Percentiles rank a stretch among this genome's conserved stretches.
Conservation (phyloP, 2,113 vertebrate genomes). For the Montifringilla adamsi region DNA sequence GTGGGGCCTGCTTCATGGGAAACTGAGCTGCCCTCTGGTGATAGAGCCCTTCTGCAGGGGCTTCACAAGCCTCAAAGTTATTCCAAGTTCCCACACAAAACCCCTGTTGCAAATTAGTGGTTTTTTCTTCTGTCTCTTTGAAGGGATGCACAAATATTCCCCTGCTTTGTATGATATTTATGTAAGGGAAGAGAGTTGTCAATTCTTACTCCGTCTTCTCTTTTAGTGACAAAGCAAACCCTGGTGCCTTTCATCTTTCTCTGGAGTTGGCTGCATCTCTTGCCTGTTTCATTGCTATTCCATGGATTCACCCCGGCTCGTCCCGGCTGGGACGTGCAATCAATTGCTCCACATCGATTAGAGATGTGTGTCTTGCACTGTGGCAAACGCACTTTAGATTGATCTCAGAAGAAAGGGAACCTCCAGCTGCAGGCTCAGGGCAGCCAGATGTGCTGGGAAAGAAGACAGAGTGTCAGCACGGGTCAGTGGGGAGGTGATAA, state of each 20-base stretch:
- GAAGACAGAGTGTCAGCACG: fast-evolving
- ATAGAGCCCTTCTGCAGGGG: neutral
- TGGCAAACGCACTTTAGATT: neutral
- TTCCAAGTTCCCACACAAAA: neutral
- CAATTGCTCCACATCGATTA: fast-evolving
- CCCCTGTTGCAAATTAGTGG: neutral
- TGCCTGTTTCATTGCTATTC: neutral
- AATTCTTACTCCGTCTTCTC: neutral
- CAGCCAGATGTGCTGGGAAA: neutral
- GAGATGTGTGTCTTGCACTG: neutral
- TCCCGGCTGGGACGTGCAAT: neutral
- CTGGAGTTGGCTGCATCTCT: neutral
- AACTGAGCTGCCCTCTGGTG: neutral
- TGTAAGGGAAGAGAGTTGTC: neutral
- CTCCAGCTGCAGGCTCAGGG: neutral
- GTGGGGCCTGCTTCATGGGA: fast-evolving
- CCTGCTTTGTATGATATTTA: neutral
- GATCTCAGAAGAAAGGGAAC: neutral
- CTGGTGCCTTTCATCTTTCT: neutral
- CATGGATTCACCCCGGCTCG: fast-evolving
- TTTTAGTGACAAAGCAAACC: neutral
- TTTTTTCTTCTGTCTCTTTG: neutral
- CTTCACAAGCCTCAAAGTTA: neutral
- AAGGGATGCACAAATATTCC: neutral
- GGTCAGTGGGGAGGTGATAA: neutral